Evolutionary conservation across 2,797 vertebrate species (phyloP).

Genomic region (Siniperca obscura): DNA sequence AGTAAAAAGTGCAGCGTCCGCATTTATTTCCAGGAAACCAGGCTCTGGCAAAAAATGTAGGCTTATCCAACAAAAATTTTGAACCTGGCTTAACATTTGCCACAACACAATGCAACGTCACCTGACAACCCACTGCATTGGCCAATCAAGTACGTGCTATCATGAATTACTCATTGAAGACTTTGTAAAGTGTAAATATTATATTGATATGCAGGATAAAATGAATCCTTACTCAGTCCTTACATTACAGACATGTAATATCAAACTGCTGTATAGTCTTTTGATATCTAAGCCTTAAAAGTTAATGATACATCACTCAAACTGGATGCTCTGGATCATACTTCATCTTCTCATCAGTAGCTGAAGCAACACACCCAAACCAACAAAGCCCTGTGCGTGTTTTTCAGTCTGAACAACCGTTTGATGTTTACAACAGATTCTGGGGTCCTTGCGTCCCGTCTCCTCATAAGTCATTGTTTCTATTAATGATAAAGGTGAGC

Average conservation of each 20-base stretch:
- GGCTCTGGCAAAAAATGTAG: too few species aligned
- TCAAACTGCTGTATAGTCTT: background rate
- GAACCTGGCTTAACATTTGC: too few species aligned
- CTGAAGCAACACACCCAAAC: slow-evolving; percentile 8
- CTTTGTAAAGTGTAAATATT: background rate
- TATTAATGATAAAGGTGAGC: background rate
- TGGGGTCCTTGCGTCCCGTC: background rate
- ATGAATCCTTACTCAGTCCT: background rate
- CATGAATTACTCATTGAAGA: background rate
- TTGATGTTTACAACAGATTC: slow-evolving; percentile 3
- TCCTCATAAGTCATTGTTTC: slow-evolving; percentile 15
- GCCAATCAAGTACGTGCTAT: background rate
- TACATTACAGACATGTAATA: background rate
- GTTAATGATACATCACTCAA: background rate
- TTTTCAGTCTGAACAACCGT: slow-evolving; percentile 19
- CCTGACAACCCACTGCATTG: background rate
- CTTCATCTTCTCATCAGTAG: background rate
- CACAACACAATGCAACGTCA: background rate
- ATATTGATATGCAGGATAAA: background rate
- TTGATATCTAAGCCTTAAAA: background rate
- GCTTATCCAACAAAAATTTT: background rate
- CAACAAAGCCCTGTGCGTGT: background rate
- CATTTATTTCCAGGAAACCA: too few species aligned
- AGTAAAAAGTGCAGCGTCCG: too few species aligned
- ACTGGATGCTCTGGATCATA: background rate